Conservation (phyloP, 2,797 vertebrate genomes). For the Limosa lapponica region DNA sequence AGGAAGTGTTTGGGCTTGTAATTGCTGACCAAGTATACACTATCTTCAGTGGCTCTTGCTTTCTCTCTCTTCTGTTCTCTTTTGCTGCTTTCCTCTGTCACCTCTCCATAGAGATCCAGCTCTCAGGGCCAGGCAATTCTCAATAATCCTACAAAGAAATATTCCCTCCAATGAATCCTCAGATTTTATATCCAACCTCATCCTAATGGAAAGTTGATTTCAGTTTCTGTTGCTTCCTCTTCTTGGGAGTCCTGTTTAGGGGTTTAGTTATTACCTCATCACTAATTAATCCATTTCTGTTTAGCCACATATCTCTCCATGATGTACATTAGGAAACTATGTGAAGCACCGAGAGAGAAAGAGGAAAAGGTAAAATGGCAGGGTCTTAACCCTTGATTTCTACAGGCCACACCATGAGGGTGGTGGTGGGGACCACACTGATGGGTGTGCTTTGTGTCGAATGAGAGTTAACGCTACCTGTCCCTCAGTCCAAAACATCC, state of each 20-base stretch:
- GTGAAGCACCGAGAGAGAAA: constrained; percentile 58
- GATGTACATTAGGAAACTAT: constrained; percentile 67
- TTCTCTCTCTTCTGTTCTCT: not conserved
- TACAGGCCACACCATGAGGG: constrained; percentile 43
- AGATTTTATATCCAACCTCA: not conserved
- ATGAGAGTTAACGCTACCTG: not conserved
- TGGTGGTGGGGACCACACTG: constrained; percentile 51
- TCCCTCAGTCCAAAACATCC: not conserved
- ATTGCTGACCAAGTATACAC: not conserved
- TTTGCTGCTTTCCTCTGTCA: not conserved
- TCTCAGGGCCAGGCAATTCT: not conserved
- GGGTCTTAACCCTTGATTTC: constrained; percentile 20
- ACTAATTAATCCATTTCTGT: constrained; percentile 69
- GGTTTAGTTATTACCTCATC: constrained; percentile 27
- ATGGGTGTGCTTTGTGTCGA: not conserved
- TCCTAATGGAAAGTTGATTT: not conserved
- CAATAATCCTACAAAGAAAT: not conserved
- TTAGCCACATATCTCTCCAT: constrained; percentile 67
- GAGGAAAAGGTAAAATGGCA: constrained; percentile 64
- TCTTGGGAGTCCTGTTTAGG: constrained; percentile 26
- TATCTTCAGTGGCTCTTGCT: not conserved
- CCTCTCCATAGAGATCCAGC: not conserved
- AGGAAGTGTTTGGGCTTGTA: not conserved
- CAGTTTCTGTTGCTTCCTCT: not conserved
- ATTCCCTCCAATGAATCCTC: not conserved